Evolutionary conservation across 2,113 vertebrate species (phyloP).

Genomic region (Perca fluviatilis): DNA sequence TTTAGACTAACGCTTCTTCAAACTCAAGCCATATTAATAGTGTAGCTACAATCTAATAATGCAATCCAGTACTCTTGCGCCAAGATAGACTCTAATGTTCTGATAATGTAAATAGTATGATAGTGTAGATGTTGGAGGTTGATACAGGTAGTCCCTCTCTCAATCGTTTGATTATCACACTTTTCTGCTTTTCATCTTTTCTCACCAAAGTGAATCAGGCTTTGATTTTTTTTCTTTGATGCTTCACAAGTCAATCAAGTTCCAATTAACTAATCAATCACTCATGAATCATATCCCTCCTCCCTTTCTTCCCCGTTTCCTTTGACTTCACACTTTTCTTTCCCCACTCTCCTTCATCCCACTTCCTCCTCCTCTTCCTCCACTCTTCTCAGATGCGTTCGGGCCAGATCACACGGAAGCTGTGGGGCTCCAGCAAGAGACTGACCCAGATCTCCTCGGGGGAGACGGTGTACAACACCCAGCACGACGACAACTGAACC

Average conservation of each 20-base stretch:
- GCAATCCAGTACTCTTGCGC: conserved; percentile 49
- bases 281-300: conserved; percentile 77
- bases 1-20: conserved; percentile 49
- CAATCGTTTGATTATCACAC: conserved; percentile 14
- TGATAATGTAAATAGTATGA: conserved; percentile 30
- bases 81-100: conserved; percentile 31
- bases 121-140: conserved; percentile 14
- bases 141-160: conserved; percentile 1
- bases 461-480: conserved; percentile 95
- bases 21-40: conserved; percentile 69
- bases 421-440: conserved; percentile 97
- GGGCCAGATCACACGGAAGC: conserved; percentile 96
- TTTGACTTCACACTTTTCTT: conserved; percentile 51
- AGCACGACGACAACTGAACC: conserved; percentile 87
- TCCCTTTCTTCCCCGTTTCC: conserved; percentile 37
- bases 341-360: conserved; percentile 52
- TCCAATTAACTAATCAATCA: conserved; percentile 56
- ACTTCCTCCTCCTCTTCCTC: conserved; percentile 71
- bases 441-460: conserved; percentile 96
- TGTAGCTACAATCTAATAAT: conserved; percentile 58
- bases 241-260: conserved; percentile 52
- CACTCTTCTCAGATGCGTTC: conserved; percentile 92
- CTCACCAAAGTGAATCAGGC: conserved; percentile 35
- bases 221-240: conserved; percentile 50
- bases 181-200: conserved; percentile 41